These are phyloP conservation scores for Parambassis ranga DNA, from an alignment of 2,797 vertebrate species.

Conservation along the genomic window DNA sequence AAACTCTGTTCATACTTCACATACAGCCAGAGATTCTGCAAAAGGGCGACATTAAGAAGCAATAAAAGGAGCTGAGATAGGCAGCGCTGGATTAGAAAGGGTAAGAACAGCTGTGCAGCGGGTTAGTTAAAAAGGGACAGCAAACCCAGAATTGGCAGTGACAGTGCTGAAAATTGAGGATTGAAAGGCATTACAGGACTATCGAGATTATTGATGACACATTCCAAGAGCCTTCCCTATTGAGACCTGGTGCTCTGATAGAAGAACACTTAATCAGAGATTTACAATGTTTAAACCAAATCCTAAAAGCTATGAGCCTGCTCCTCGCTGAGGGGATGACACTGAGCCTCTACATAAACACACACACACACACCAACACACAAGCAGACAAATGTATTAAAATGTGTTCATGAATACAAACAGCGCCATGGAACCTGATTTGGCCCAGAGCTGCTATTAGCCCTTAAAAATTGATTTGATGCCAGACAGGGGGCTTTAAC, in stretches of 20 bases:
- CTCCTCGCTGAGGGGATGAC: conserved; percentile 30
- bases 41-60: conserved; percentile 30
- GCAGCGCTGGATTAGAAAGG: conserved; percentile 29
- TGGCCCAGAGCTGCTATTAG: conserved; percentile 47
- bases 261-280: conserved; percentile 63
- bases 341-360: conserved; percentile 24
- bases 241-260: conserved; percentile 27
- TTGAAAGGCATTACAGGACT: conserved; percentile 61
- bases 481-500: conserved; percentile 28
- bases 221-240: conserved; percentile 45
- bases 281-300: conserved; percentile 64
- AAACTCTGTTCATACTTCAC: conserved; percentile 16
- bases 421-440: conserved; percentile 19
- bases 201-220: conserved; percentile 68
- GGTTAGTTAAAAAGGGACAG: conserved; percentile 36
- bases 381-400: conserved; percentile 15
- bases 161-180: conserved; percentile 51
- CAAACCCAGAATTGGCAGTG: conserved; percentile 47
- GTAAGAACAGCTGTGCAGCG: conserved; percentile 7
- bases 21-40: conserved; percentile 14
- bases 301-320: conserved; percentile 42
- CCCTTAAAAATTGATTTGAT: conserved; percentile 19
- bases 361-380: neutral
- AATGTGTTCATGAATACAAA: conserved; percentile 47
- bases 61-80: conserved; percentile 31